Conservation (phyloP, 2,888 invertebrate genomes). For the Lomographa bimaculata region DNA sequence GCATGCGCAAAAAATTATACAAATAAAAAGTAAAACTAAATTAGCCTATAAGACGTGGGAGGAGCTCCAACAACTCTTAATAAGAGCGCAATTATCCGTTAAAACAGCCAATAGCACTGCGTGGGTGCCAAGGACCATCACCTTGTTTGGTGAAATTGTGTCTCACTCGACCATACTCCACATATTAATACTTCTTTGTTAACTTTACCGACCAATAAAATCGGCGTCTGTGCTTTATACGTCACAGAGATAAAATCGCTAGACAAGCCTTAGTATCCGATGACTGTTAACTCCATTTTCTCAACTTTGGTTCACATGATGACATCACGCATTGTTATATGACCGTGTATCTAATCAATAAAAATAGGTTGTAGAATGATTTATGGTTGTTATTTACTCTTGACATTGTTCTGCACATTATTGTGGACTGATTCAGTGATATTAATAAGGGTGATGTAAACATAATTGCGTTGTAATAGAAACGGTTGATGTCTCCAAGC, state of each 20-base stretch:
- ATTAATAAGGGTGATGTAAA: constrained; percentile 19
- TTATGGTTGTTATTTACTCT: constrained; percentile 14
- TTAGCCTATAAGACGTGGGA: constrained; percentile 49
- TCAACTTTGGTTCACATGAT: constrained; percentile 20
- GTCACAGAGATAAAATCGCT: constrained; percentile 26
- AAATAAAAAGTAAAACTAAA: constrained; percentile 22
- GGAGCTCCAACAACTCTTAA: constrained; percentile 65
- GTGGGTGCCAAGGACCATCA: constrained; percentile 70
- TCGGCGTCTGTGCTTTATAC: constrained; percentile 23
- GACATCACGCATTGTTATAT: constrained; percentile 22
- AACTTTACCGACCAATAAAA: constrained; percentile 33
- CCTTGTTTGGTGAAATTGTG: constrained; percentile 72
- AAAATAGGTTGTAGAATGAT: constrained; percentile 22
- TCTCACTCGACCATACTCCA: constrained; percentile 51
- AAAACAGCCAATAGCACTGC: constrained; percentile 68
- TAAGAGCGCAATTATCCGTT: constrained; percentile 75
- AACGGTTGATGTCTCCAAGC: not conserved
- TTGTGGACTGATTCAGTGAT: constrained; percentile 18
- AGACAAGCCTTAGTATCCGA: constrained; percentile 10
- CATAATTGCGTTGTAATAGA: not conserved
- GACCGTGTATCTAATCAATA: constrained; percentile 18
- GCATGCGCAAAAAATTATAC: constrained; percentile 18
- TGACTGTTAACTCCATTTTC: constrained; percentile 15
- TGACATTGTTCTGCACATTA: constrained; percentile 17
- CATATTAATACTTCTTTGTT: constrained; percentile 54